Base-by-base conservation (phyloP, 2,888 invertebrate species). In the Polyommatus icarus region DNA sequence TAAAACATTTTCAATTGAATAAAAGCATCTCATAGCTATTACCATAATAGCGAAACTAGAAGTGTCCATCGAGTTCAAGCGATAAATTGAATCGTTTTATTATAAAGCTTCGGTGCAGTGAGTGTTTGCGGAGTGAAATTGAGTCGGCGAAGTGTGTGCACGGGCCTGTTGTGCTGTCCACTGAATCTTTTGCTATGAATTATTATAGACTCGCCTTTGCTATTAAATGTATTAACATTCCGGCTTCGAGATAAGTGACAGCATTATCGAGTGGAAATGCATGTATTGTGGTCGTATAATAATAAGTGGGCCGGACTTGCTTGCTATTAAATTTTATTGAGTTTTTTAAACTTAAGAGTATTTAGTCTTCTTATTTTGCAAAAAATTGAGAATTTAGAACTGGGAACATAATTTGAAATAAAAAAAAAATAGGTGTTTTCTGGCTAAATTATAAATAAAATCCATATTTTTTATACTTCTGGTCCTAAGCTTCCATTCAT, bases 101-200 rank as follows among this genome's bases (percentile, higher is more conserved):
- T 32, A 77, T 54, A 71, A 50, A 57, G 32, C 57, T 77, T 54
- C 32, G 50, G 71, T 54, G 40, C 46, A 61, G 36, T 76, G 71
- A 76, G 78, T 78, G 77, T 80, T 80, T 80, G 76, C 61, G 59
- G 46, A 77, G 76, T 59, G 61, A 79, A 80, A 80, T 80, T 80
- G 80, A 80, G 78, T 76, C 78, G 18, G 57, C 76, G n/a, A 24
- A 76, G 78, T 78, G 79, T 79, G 61, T 77, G 50, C 76, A 76
- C 71, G 71, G 77, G 71, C 76, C 71, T 71, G 71, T 79, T 73
- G 78, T 36, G 54, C 29, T 57, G 29, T 78, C 78, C 75, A 73
- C 73, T 72, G 40, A 72, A 73, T 73, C 73, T 46, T 46, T 73
- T 24, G 46, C 46, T 73, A 46, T 50, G 15, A 46, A 73, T 73